Conservation (phyloP, 2,113 vertebrate species). For the Pholis gunnellus region DNA sequence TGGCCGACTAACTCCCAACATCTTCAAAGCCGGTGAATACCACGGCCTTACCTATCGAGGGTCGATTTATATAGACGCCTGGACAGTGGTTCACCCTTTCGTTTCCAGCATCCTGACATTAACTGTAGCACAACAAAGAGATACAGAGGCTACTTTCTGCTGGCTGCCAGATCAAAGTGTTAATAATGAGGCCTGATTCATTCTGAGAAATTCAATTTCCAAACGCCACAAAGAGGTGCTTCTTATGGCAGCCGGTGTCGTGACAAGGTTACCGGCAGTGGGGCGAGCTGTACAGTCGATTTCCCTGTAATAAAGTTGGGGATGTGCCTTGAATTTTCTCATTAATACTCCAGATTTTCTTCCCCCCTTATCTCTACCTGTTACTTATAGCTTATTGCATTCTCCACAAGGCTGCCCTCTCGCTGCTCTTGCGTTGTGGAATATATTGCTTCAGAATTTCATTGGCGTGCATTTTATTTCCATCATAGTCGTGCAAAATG, state of each 20-base stretch:
- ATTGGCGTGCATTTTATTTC: conserved; percentile 46
- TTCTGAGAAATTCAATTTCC: conserved; percentile 64
- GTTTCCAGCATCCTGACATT: conserved; percentile 60
- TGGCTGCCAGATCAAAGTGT: conserved; percentile 65
- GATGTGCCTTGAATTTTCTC: conserved; percentile 44
- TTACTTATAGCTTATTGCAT: conserved; percentile 31
- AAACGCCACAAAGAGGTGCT: conserved; percentile 32
- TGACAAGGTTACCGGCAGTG: conserved; percentile 41
- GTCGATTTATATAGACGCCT: conserved; percentile 42
- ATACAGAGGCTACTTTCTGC: conserved; percentile 38
- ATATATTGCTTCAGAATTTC: conserved; percentile 24
- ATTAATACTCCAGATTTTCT: conserved; percentile 47
- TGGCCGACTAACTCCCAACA: not conserved
- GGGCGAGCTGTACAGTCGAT: conserved; percentile 30
- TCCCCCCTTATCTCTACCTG: conserved; percentile 9
- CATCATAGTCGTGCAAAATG: conserved; percentile 34
- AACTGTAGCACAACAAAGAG: conserved; percentile 62
- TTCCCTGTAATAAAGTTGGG: conserved; percentile 50
- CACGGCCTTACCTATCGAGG: conserved; percentile 45
- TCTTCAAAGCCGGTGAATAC: conserved; percentile 54
- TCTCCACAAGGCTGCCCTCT: conserved; percentile 36
- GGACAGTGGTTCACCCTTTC: conserved; percentile 56
- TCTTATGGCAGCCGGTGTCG: conserved; percentile 21
- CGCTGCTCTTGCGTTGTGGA: conserved; percentile 11
- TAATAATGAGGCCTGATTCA: conserved; percentile 67